phyloP scores from a whole-genome alignment of 2,113 vertebrate species.

The Hepsetus odoe region DNA sequence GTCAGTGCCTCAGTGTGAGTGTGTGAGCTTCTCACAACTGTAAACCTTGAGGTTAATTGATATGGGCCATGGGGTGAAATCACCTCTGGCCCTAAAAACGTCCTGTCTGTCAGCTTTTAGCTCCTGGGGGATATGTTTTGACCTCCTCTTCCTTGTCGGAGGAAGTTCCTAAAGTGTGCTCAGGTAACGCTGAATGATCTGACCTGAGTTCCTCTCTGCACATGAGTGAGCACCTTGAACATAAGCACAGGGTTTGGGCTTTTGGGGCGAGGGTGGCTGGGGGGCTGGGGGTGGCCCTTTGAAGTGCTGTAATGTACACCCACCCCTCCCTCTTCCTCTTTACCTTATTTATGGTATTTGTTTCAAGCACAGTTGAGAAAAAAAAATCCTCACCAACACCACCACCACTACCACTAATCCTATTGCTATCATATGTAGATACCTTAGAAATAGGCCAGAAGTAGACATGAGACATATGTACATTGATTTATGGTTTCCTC shows the following conservation, averaged over 20 bases:
- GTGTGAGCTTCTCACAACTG: conserved; percentile 49
- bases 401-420: neutral
- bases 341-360: conserved; percentile 59
- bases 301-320: conserved; percentile 59
- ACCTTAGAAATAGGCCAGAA: neutral
- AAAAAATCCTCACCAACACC: conserved; percentile 34
- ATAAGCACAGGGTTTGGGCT: conserved; percentile 54
- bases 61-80: conserved; percentile 49
- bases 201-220: conserved; percentile 46
- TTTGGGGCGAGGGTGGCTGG: conserved; percentile 39
- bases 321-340: conserved; percentile 55
- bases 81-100: conserved; percentile 42
- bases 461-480: too few species aligned
- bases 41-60: conserved; percentile 51
- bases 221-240: conserved; percentile 58
- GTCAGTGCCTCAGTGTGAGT: conserved; percentile 33
- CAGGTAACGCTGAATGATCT: conserved; percentile 53
- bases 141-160: conserved; percentile 25
- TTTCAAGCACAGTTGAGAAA: conserved; percentile 57
- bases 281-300: conserved; percentile 43
- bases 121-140: conserved; percentile 42
- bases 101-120: conserved; percentile 51
- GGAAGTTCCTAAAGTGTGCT: conserved; percentile 42
- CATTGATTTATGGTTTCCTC: too few species aligned
- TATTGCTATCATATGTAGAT: conserved; percentile 36